A percentile compares a stretch with the other conserved stretches of the same genome.
Conservation (phyloP, 2,797 vertebrate species). For the Pangasius djambal region DNA sequence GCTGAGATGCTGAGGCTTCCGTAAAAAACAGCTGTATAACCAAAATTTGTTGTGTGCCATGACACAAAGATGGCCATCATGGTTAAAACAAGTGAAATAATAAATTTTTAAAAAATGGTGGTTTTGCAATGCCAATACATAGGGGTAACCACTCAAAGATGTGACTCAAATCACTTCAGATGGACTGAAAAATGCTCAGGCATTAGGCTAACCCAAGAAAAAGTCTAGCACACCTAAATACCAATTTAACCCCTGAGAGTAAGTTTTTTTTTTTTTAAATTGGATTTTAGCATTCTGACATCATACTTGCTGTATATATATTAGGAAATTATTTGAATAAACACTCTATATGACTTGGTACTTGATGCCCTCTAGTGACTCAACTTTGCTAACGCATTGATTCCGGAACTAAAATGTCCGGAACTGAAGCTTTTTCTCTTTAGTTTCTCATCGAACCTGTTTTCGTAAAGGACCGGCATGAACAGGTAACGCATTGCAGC, state of each 20-base stretch:
- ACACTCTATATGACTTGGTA: not conserved
- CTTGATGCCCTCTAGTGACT: conserved; percentile 35
- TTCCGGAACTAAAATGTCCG: conserved; percentile 11
- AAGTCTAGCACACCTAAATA: not conserved
- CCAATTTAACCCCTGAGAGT: not conserved
- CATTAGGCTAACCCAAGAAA: not conserved
- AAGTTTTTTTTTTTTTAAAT: not conserved
- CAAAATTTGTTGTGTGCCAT: too few species aligned
- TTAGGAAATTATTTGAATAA: not conserved
- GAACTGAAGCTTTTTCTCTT: conserved; percentile 24
- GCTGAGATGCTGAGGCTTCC: too few species aligned
- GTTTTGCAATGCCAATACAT: too few species aligned
- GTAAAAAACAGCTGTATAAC: too few species aligned
- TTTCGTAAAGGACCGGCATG: not conserved
- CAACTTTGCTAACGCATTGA: not conserved
- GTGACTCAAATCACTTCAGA: too few species aligned
- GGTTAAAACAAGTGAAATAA: too few species aligned
- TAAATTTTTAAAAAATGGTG: too few species aligned
- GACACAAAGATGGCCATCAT: too few species aligned
- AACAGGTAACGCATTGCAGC: not conserved
- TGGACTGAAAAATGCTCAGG: not conserved
- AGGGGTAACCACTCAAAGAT: too few species aligned
- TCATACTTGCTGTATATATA: not conserved
- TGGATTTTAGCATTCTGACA: not conserved
- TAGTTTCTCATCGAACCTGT: conserved; percentile 31